phyloP scores from a whole-genome alignment of 1,140 invertebrate genomes.

The Leguminivora glycinivorella region DNA sequence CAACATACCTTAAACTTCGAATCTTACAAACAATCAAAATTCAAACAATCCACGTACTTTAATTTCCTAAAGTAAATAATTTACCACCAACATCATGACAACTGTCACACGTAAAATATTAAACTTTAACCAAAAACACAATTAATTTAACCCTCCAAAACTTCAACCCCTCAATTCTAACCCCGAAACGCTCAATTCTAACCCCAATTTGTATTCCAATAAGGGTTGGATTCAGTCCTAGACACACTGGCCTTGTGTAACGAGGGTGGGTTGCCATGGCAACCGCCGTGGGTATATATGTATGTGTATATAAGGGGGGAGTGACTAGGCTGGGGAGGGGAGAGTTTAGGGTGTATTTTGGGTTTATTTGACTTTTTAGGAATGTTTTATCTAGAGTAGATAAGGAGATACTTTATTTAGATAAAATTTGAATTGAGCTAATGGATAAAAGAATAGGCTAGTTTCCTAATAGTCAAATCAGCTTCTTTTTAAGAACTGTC shows the following conservation, averaged over 20 bases:
- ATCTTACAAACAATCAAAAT: too few species aligned
- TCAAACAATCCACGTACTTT: too few species aligned
- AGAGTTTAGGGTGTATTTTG: background rate
- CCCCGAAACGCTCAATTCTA: background rate
- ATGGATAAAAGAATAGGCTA: too few species aligned
- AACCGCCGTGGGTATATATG: background rate
- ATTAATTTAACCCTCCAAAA: background rate
- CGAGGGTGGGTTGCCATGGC: background rate
- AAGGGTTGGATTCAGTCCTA: background rate
- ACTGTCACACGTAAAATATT: conserved; percentile 1
- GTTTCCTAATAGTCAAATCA: too few species aligned
- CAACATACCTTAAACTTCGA: too few species aligned
- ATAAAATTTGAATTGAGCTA: too few species aligned
- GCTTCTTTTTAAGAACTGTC: too few species aligned
- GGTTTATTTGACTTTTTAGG: background rate
- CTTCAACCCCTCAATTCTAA: background rate
- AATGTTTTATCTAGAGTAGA: too few species aligned
- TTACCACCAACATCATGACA: background rate
- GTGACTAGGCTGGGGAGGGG: background rate
- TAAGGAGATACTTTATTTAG: too few species aligned
- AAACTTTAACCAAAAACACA: conserved; percentile 3
- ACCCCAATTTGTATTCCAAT: background rate
- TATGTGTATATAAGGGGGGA: background rate
- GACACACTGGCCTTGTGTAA: background rate
- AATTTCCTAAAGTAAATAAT: too few species aligned